Conservation (phyloP, 2,113 vertebrate species). For the Osmerus mordax region DNA sequence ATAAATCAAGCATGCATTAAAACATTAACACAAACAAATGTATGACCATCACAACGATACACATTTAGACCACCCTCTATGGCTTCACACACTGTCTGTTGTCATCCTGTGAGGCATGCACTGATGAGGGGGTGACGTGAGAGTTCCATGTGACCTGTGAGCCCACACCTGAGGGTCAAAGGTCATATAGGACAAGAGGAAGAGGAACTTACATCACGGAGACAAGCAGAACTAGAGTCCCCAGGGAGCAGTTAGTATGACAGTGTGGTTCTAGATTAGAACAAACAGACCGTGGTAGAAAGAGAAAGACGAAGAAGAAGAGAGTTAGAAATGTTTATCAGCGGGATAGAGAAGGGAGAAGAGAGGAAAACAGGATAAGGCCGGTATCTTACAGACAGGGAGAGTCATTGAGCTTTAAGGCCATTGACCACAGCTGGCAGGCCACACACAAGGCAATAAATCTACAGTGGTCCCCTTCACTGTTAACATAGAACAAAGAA, state of each 20-base stretch:
- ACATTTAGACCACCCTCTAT: conserved; percentile 48
- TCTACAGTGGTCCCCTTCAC: conserved; percentile 34
- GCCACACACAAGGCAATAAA: conserved; percentile 29
- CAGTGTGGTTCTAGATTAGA: conserved; percentile 97
- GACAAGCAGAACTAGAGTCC: conserved; percentile 95
- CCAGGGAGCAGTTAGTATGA: conserved; percentile 99
- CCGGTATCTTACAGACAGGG: conserved; percentile 27
- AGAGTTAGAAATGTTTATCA: background rate
- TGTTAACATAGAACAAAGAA: conserved; percentile 39
- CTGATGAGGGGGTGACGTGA: conserved; percentile 44
- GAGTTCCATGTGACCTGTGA: conserved; percentile 54
- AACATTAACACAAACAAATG: conserved; percentile 50
- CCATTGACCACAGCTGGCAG: conserved; percentile 19
- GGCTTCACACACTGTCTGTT: conserved; percentile 49
- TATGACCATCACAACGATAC: conserved; percentile 33
- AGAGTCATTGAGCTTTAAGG: conserved; percentile 21
- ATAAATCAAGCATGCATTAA: conserved; percentile 53
- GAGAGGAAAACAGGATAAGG: conserved; percentile 34
- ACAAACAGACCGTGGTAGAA: conserved; percentile 62
- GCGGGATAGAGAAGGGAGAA: background rate
- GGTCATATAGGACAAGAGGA: conserved; percentile 61
- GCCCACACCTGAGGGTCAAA: conserved; percentile 40
- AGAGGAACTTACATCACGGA: conserved; percentile 93
- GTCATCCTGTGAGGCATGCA: conserved; percentile 69
- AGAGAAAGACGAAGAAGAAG: conserved; percentile 51